These are phyloP conservation scores for Forbesichthys agassizii DNA, from an alignment of 2,113 vertebrate species.

Conservation along the genomic window DNA sequence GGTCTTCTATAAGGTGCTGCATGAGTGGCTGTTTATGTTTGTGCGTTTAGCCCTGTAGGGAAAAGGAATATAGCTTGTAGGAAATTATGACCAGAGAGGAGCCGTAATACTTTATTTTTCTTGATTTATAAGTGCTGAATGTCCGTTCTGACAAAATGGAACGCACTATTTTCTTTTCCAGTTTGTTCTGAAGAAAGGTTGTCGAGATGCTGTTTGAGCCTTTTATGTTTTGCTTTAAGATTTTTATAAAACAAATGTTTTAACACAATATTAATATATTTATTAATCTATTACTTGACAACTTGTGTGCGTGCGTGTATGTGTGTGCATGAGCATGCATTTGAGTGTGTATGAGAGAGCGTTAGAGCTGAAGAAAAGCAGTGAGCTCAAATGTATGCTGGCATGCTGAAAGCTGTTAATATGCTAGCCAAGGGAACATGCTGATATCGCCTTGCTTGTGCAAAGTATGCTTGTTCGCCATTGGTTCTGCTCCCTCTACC, in stretches of 20 bases:
- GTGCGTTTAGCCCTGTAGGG: slow-evolving; percentile 30
- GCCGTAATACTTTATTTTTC: no score
- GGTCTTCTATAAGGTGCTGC: no score
- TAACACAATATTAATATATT: no score
- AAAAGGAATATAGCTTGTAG: slow-evolving; percentile 1
- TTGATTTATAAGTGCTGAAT: no score
- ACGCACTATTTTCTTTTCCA: no score
- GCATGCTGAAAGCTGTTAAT: slow-evolving; percentile 57
- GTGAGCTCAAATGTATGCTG: slow-evolving; percentile 46
- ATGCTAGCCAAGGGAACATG: slow-evolving; percentile 50
- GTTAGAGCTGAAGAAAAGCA: background rate
- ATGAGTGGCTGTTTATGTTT: slow-evolving; percentile 27
- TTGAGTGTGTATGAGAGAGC: background rate
- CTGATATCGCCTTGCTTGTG: slow-evolving; percentile 42
- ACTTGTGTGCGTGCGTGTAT: background rate
- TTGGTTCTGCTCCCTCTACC: background rate
- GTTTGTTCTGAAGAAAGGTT: background rate
- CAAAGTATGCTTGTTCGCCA: background rate
- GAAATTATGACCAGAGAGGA: no score
- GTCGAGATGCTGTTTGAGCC: no score
- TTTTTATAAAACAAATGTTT: no score
- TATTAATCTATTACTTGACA: no score
- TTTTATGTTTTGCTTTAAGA: no score
- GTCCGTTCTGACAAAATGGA: no score
- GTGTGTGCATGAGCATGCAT: slow-evolving; percentile 3